phyloP scores from a whole-genome alignment of 2,113 vertebrate genomes.

The Nothoprocta perdicaria region DNA sequence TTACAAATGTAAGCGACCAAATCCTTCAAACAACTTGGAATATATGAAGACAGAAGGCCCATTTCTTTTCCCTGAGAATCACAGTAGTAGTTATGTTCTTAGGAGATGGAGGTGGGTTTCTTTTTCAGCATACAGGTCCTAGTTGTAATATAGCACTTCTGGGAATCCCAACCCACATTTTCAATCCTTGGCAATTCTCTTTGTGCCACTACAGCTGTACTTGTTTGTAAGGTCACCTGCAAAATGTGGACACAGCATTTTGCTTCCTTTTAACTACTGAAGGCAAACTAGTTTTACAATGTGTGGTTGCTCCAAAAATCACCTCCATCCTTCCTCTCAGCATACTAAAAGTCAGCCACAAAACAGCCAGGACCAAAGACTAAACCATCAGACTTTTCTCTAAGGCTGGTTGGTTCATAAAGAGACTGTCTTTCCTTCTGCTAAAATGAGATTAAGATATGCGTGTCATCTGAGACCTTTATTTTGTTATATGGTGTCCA shows the following conservation, averaged over 20 bases:
- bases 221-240: neutral
- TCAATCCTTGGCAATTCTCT: neutral
- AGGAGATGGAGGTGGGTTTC: neutral
- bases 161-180: neutral
- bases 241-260: neutral
- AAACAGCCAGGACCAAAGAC: neutral
- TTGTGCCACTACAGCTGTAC: neutral
- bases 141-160: neutral
- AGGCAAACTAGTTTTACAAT: neutral
- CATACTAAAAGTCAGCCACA: neutral
- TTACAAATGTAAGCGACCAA: neutral
- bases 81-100: neutral
- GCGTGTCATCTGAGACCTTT: conserved; percentile 6
- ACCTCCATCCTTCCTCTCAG: neutral
- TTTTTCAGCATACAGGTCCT: neutral
- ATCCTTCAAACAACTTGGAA: neutral
- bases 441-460: neutral
- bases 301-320: neutral
- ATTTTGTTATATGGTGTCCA: neutral
- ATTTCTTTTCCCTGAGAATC: neutral
- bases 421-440: neutral
- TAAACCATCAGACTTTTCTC: neutral
- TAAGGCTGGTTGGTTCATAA: neutral
- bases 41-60: neutral
- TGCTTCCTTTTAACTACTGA: neutral